These are phyloP conservation scores for Pseudopodoces humilis DNA, from an alignment of 2,113 vertebrate genomes.

Conservation along the genomic window DNA sequence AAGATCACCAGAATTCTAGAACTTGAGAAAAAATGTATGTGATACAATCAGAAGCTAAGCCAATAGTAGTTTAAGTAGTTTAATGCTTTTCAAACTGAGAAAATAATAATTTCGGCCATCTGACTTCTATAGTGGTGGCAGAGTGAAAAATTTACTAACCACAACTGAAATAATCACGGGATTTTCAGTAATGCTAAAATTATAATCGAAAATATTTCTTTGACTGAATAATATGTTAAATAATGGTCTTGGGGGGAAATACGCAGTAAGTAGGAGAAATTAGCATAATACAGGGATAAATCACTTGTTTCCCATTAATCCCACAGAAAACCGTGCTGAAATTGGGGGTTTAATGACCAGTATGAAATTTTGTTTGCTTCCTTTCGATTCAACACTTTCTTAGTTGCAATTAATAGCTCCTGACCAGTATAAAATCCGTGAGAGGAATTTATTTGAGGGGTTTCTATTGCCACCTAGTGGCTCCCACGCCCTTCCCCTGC, in stretches of 20 bases:
- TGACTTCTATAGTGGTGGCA: not conserved
- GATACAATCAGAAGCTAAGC: not conserved
- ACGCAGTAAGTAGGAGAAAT: not conserved
- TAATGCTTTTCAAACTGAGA: not conserved
- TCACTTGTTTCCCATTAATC: not conserved
- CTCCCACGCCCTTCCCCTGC: not conserved
- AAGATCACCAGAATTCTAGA: not conserved
- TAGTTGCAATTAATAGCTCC: not conserved
- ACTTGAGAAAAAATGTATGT: not conserved
- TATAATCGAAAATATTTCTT: not conserved
- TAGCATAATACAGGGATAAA: not conserved
- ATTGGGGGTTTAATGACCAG: not conserved
- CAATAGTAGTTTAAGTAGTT: not conserved
- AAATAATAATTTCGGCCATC: not conserved
- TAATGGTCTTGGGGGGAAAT: not conserved
- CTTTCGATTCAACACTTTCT: not conserved
- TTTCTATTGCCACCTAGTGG: conserved; percentile 80
- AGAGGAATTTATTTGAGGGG: conserved; percentile 34
- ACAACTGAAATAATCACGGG: not conserved
- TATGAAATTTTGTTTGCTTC: not conserved
- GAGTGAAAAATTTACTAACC: not conserved
- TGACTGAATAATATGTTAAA: not conserved
- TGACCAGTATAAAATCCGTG: rapidly evolving
- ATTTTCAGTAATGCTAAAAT: not conserved
- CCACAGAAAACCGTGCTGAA: not conserved